Evolutionary conservation across 2,888 invertebrate genomes (phyloP), one percentile per base, ranked within the genome.

Genomic region (Eristalis pertinax): DNA sequence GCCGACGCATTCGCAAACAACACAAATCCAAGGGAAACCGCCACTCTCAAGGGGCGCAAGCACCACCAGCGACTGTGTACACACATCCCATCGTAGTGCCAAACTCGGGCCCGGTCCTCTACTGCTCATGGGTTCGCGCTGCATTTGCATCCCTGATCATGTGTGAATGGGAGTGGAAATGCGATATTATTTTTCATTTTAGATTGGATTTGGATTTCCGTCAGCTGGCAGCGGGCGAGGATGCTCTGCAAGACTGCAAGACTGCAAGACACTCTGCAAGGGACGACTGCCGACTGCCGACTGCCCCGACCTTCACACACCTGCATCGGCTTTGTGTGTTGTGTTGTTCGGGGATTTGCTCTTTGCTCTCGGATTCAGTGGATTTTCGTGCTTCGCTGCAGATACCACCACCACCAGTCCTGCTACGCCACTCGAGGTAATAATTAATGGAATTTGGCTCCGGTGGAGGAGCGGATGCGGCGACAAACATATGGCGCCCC

Each of bases 131-230:
- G 78, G 69, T 78, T 76, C 67, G 19, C 50, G 50, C 0, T 79
- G 79, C 73, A 84, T 83, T 87, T 87, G 84, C 79, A 87, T 87
- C 80, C 80, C 72, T 84, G 84, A 87, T 87, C 84, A 80, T 67
- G 70, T 84, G 83, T 69, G 84, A 83, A 87, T 72, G 87, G 76
- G 63, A 68, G 78, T 87, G 79, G 79, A 73, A 84, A 76, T 87
- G 75, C 43, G 75, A 83, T 84, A 84, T 80, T 80, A 76, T 84
- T 87, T 83, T 79, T 79, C 79, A 79, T 87, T 76, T 67, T 76
- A 76, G 79, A 87, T 87, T 83, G 83, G 79, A 87, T 87, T 87
- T 87, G 87, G 72, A 87, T 79, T 79, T 83, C 79, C 79, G 79
- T 87, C 83, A 87, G 19, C 50, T 68, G 62, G 56, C 72, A 78